Percentiles rank a stretch among this genome's conserved stretches.
Conservation (phyloP, 23 tunicate species). For the Halocynthia aurantium region DNA sequence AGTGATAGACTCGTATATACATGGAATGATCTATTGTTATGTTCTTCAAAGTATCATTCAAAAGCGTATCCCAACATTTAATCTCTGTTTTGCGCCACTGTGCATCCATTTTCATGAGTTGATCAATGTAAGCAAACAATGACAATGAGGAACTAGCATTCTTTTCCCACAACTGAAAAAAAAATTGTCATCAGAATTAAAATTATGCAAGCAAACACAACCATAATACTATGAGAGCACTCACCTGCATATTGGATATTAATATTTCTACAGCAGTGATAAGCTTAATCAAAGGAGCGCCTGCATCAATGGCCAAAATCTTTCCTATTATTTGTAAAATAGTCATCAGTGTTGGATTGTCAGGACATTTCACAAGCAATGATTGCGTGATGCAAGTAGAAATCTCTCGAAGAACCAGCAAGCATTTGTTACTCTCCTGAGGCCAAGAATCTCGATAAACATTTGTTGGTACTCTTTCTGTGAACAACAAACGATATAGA, state of each 20-base stretch:
- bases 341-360: constrained; percentile 50
- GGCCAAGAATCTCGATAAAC: constrained; percentile 36
- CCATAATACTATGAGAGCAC: background rate
- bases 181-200: background rate
- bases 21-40: too few species aligned
- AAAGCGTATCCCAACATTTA: constrained; percentile 52
- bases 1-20: too few species aligned
- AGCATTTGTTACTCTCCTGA: constrained; percentile 33
- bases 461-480: constrained; percentile 2
- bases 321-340: constrained; percentile 36
- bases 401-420: constrained; percentile 42
- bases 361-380: constrained; percentile 52
- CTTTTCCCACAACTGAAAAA: constrained; percentile 65
- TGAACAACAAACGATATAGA: too few species aligned
- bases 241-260: constrained; percentile 51
- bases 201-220: background rate
- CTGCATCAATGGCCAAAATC: constrained; percentile 36
- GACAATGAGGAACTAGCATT: constrained; percentile 55
- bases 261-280: constrained; percentile 59
- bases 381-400: constrained; percentile 5
- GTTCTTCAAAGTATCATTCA: constrained; percentile 24
- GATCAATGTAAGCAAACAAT: constrained; percentile 37
- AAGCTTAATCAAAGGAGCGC: constrained; percentile 67
- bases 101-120: constrained; percentile 41
- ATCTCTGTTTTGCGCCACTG: constrained; percentile 83